A percentile compares a stretch with the other conserved stretches of the same genome.
Conservation (phyloP, 2,113 vertebrate species). For the Cisticola juncidis region DNA sequence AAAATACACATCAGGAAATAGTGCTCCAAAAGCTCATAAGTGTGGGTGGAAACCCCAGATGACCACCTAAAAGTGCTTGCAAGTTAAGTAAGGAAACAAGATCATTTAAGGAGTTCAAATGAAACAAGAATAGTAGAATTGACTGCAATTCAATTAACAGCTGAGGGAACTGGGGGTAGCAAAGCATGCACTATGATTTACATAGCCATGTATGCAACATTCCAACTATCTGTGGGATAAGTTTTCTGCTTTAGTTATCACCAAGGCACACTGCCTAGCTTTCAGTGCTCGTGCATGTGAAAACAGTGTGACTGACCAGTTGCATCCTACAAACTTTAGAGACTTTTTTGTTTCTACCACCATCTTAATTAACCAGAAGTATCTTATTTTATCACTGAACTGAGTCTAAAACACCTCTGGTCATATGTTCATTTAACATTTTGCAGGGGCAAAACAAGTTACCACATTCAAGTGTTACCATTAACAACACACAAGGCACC, state of each 20-base stretch:
- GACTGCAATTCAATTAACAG: not conserved
- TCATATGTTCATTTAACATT: not conserved
- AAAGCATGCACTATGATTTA: constrained; percentile 43
- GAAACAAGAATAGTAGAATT: not conserved
- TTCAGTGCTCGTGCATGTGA: not conserved
- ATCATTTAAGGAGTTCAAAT: constrained; percentile 15
- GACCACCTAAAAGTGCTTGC: not conserved
- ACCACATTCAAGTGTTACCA: not conserved
- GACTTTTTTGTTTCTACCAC: not conserved
- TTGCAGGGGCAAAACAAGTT: not conserved
- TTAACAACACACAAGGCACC: not conserved
- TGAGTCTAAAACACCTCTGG: not conserved
- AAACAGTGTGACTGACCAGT: not conserved
- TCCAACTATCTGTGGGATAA: not conserved
- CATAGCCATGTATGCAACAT: not conserved
- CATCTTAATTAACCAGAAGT: not conserved
- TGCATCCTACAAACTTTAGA: not conserved
- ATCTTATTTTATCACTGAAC: not conserved
- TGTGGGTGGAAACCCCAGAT: constrained; percentile 51
- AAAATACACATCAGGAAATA: constrained; percentile 67
- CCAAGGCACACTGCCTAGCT: not conserved
- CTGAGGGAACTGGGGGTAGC: not conserved
- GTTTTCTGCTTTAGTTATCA: not conserved
- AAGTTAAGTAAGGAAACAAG: not conserved
- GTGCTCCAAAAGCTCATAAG: constrained; percentile 41